Evolutionary conservation across 1,140 invertebrate genomes (phyloP), one percentile per base, ranked within the genome.

Genomic region (Drusus annulatus): DNA sequence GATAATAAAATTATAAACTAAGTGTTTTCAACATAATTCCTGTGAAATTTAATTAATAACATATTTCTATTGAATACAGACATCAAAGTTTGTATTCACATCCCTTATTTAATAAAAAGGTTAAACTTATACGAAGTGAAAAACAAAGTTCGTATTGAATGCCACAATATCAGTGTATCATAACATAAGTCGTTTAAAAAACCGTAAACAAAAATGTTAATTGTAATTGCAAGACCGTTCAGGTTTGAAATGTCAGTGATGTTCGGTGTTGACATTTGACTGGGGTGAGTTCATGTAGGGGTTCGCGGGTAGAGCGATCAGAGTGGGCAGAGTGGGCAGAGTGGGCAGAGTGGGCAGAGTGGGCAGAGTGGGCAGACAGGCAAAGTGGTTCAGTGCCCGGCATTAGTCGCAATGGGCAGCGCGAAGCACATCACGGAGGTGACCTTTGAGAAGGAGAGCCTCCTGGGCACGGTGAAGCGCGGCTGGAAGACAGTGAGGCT

Each of bases 401-500:
- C 51, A 74, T 74, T 74, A 16, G 50, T 31, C 23, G 71, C 15
- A 36, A 83, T 83, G 82, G 82, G 82, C 36, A 83, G 80, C 45
- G 52, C 80, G 17, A 83, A 81, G 58, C 76, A 76, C n/a, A 83
- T 88, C 76, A 88, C 87, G 69, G 85, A 78, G 62, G 87, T 89
- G 45, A 85, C 87, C 69, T 89, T 88, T 87, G 89, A 89, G 85
- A 88, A 88, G n/a, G 89, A 90, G 80, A 86, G 88, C 6, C 80
- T 90, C 19, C 87, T 90, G 87, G 88, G 87, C 1, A 83, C 85
- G 1, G 85, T 86, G 10, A 84, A 85, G 13, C 86, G 86, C 16
- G 83, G 84, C 52, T 92, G 91, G 91, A 87, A 87, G 25, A 85
- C 85, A 23, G 87, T 91, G 45, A 86, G 90, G 81, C 87, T 93